These are phyloP conservation scores for Tenualosa ilisha DNA, from an alignment of 2,797 vertebrate species.

Conservation along the genomic window DNA sequence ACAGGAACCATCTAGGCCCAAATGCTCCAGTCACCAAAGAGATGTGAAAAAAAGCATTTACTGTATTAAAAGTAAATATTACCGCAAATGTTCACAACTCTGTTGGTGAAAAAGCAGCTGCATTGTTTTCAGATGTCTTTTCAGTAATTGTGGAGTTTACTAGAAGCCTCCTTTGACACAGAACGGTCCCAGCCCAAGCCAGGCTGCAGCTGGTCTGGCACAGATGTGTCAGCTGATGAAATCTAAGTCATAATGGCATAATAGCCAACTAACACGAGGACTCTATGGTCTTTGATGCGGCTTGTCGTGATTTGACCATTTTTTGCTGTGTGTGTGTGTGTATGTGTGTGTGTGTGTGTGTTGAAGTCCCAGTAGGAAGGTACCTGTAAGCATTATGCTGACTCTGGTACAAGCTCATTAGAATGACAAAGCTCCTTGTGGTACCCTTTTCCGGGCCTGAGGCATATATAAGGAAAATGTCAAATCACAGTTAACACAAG, in stretches of 20 bases:
- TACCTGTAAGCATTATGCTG: neutral
- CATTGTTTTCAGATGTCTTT: neutral
- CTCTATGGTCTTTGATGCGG: neutral
- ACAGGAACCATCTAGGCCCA: neutral
- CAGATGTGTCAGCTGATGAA: neutral
- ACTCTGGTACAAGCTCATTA: neutral
- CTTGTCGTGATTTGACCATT: neutral
- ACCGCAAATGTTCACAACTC: no score
- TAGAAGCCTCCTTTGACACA: neutral
- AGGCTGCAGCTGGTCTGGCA: neutral
- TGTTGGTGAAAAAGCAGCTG: neutral
- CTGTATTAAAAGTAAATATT: no score
- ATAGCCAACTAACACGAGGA: neutral
- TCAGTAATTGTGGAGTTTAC: neutral
- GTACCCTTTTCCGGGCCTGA: neutral
- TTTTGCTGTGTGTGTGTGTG: neutral
- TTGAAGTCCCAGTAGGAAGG: neutral
- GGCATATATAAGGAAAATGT: neutral
- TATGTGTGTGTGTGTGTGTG: neutral
- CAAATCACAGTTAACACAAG: constrained; percentile 3
- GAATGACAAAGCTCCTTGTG: constrained; percentile 1
- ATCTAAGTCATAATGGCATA: no score
- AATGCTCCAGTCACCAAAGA: neutral
- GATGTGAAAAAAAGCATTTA: neutral
- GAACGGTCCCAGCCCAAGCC: neutral